A percentile compares a stretch with the other conserved stretches of the same genome.
These are phyloP conservation scores for Falco biarmicus DNA, from an alignment of 2,797 vertebrate species.

Conservation along the genomic window DNA sequence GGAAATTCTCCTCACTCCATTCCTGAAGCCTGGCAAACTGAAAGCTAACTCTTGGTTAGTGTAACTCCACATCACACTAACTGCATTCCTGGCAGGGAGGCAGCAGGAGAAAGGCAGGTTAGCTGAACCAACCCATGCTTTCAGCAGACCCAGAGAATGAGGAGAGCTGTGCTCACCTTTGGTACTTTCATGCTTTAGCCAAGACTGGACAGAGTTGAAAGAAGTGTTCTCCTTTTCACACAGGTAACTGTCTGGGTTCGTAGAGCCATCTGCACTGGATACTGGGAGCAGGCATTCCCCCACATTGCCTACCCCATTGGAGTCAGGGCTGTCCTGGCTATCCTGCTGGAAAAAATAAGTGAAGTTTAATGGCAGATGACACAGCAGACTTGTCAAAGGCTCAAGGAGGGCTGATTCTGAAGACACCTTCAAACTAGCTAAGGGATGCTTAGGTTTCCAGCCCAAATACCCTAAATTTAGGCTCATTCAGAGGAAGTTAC, in stretches of 20 bases:
- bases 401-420: neutral
- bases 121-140: neutral
- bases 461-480: neutral
- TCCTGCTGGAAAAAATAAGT: constrained; percentile 49
- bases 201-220: constrained; percentile 76
- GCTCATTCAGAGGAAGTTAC: neutral
- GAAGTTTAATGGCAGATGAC: neutral
- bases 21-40: neutral
- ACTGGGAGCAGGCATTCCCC: constrained; percentile 73
- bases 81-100: neutral
- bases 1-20: neutral
- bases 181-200: constrained; percentile 76
- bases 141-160: neutral
- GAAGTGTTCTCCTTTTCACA: constrained; percentile 76
- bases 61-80: neutral
- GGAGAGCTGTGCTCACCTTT: constrained; percentile 67
- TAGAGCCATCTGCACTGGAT: constrained; percentile 48
- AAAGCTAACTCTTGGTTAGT: neutral
- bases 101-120: neutral
- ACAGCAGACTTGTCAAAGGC: neutral
- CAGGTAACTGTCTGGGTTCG: constrained; percentile 67
- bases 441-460: neutral
- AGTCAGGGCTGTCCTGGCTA: constrained; percentile 60
- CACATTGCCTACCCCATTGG: constrained; percentile 38
- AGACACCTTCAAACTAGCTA: neutral